These are phyloP conservation scores for Rhombomys opimus DNA, from an alignment of 2,113 vertebrate species.

Conservation along the genomic window DNA sequence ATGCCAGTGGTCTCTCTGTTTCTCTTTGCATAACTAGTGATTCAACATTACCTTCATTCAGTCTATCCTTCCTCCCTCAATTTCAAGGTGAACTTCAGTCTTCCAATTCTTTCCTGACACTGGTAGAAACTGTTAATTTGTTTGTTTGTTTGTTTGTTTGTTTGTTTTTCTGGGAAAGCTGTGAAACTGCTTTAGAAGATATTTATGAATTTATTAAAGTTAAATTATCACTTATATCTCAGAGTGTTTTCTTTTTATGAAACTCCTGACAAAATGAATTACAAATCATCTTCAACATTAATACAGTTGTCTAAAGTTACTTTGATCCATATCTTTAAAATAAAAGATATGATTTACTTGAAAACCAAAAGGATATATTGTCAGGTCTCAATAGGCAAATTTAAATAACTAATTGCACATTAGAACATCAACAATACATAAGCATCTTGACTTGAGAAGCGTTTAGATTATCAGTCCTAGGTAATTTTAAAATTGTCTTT, in stretches of 20 bases:
- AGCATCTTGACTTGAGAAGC: neutral
- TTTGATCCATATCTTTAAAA: slow-evolving; percentile 39
- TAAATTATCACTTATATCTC: neutral
- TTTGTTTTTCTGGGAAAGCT: neutral
- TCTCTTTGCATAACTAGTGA: neutral
- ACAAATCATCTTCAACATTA: slow-evolving; percentile 5
- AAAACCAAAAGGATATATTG: neutral
- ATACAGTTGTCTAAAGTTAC: slow-evolving; percentile 21
- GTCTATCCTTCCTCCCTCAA: neutral
- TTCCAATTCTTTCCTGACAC: neutral
- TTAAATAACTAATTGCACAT: neutral
- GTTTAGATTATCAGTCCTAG: neutral
- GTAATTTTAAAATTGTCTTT: neutral
- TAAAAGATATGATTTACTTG: neutral
- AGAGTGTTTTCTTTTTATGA: slow-evolving; percentile 1
- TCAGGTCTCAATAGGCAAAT: neutral
- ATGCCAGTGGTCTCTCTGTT: fast-evolving
- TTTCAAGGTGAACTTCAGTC: neutral
- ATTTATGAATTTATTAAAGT: slow-evolving; percentile 15
- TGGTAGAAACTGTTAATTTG: neutral
- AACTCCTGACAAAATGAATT: slow-evolving; percentile 36
- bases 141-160: neutral
- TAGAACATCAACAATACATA: neutral
- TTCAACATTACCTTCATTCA: fast-evolving
- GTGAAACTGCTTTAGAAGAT: neutral